Conservation (phyloP, 2,888 invertebrate species). For the Villa cingulata region DNA sequence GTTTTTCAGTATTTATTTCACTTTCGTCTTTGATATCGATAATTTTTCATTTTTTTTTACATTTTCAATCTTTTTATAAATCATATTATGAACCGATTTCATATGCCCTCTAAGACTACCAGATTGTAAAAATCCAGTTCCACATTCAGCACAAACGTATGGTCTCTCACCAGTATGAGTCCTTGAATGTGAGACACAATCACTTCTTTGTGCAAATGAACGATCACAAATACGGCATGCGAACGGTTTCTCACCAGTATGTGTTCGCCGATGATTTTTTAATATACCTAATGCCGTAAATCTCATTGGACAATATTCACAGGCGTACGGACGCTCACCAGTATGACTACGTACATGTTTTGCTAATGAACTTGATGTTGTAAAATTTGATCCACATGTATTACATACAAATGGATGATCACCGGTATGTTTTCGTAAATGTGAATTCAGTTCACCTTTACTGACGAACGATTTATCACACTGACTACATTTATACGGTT, state of each 20-base stretch:
- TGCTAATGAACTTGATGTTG: conserved; percentile 44
- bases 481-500: conserved; percentile 31
- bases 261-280: conserved; percentile 44
- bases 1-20: too few species aligned
- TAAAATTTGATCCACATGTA: conserved; percentile 42
- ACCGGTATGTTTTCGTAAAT: conserved; percentile 44
- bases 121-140: conserved; percentile 41
- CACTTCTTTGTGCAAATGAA: conserved; percentile 45
- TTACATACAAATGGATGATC: conserved; percentile 47
- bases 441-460: conserved; percentile 41
- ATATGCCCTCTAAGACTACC: conserved; percentile 40
- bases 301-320: conserved; percentile 44
- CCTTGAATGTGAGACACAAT: conserved; percentile 42
- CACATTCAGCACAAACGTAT: conserved; percentile 33
- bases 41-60: too few species aligned
- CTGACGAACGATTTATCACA: conserved; percentile 39
- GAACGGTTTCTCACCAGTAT: conserved; percentile 45
- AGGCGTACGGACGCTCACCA: conserved; percentile 44
- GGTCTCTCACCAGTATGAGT: conserved; percentile 39
- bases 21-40: too few species aligned
- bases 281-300: conserved; percentile 44
- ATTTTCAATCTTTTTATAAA: neutral
- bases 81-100: conserved; percentile 17
- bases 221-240: conserved; percentile 43
- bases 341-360: conserved; percentile 46